phyloP scores from a whole-genome alignment of 2,113 vertebrate species.

The Nycticryphes semicollaris region DNA sequence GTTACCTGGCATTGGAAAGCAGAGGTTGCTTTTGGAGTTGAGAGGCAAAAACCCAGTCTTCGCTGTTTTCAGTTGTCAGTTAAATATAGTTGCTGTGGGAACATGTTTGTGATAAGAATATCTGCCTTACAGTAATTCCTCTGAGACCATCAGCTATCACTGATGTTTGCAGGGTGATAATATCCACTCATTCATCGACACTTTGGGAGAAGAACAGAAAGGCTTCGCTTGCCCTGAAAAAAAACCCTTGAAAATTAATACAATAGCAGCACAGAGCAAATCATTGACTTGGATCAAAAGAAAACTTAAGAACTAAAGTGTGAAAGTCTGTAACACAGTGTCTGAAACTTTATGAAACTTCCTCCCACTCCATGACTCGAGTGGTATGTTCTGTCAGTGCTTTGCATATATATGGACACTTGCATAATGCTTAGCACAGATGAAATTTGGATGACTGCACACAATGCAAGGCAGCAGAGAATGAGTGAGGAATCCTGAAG shows the following conservation, averaged over 20 bases:
- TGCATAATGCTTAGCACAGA: neutral
- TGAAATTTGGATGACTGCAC: neutral
- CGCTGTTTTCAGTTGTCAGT: neutral
- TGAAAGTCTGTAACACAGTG: neutral
- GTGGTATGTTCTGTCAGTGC: neutral
- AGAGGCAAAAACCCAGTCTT: neutral
- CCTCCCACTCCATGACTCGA: rapidly evolving
- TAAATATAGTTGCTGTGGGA: neutral
- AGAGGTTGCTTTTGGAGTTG: neutral
- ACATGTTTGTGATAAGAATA: neutral
- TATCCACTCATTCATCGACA: neutral
- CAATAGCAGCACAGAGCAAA: neutral
- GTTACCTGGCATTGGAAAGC: neutral
- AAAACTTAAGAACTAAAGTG: neutral
- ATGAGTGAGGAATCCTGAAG: neutral
- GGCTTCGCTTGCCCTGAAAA: neutral
- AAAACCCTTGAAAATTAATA: neutral
- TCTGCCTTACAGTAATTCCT: neutral
- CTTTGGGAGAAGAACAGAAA: neutral
- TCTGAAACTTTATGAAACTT: neutral
- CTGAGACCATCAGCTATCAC: neutral
- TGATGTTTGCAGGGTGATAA: neutral
- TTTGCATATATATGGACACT: neutral
- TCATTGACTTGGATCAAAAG: neutral
- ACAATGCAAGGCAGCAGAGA: neutral